Evolutionary conservation across 2,888 invertebrate genomes (phyloP).

Genomic region (Serrognathus titanus): DNA sequence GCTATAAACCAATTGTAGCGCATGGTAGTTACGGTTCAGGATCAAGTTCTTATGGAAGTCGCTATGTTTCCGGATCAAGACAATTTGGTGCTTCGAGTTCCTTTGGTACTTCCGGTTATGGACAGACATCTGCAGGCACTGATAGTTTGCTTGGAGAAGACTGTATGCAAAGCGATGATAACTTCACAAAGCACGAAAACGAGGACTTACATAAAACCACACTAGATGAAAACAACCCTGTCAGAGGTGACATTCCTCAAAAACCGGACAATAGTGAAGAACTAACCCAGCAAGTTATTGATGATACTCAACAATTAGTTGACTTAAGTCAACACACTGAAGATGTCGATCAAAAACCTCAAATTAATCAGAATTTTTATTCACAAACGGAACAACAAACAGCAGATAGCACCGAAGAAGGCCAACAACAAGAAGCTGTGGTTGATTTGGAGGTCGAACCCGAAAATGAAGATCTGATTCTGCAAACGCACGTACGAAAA

Average conservation of each 20-base stretch:
- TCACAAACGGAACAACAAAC: not conserved
- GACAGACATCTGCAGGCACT: not conserved
- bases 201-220: not conserved
- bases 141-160: slow-evolving; percentile 7
- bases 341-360: not conserved
- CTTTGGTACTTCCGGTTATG: slow-evolving; percentile 5
- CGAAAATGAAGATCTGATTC: not conserved
- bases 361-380: not conserved
- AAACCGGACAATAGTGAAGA: slow-evolving; percentile 11
- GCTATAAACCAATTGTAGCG: not conserved
- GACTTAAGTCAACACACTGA: slow-evolving; percentile 25
- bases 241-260: no score
- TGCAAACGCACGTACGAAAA: not conserved
- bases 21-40: slow-evolving; percentile 4
- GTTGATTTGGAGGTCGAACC: no score
- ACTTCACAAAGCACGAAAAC: not conserved
- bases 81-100: not conserved
- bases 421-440: not conserved
- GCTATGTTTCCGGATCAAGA: not conserved
- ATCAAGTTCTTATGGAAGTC: not conserved
- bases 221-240: not conserved
- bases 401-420: not conserved
- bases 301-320: slow-evolving; percentile 29
- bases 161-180: slow-evolving; percentile 23
- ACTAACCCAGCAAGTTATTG: slow-evolving; percentile 22